phyloP scores from a whole-genome alignment of 2,888 invertebrate species.

The Stictocephala bisonia region DNA sequence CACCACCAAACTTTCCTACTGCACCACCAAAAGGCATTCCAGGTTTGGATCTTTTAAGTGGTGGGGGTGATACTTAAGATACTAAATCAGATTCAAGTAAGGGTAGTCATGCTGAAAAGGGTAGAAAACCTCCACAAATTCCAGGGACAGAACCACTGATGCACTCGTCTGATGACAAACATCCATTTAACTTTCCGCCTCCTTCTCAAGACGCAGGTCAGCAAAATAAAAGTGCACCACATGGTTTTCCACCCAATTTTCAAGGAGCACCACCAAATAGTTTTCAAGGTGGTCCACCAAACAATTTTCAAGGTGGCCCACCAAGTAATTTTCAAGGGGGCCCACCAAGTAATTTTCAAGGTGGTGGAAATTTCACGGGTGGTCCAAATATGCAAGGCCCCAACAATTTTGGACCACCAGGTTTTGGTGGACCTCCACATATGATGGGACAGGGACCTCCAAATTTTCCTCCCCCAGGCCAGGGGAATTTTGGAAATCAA shows the following conservation, averaged over 20 bases:
- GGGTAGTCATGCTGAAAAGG: slow-evolving; percentile 33
- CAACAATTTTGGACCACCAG: slow-evolving; percentile 42
- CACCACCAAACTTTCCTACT: slow-evolving; percentile 5
- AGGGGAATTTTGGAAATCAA: slow-evolving; percentile 14
- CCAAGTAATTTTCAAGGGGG: slow-evolving; percentile 48
- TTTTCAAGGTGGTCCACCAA: slow-evolving; percentile 31
- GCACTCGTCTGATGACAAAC: slow-evolving; percentile 55
- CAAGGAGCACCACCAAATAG: not conserved
- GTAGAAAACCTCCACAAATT: slow-evolving; percentile 34
- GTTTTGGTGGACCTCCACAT: not conserved
- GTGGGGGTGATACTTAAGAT: slow-evolving; percentile 40
- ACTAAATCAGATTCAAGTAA: not conserved
- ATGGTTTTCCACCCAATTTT: slow-evolving; percentile 9
- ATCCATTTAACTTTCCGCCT: slow-evolving; percentile 55
- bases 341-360: too few relatives aligned
- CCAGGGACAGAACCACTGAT: slow-evolving; percentile 48
- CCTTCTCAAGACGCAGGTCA: slow-evolving; percentile 28
- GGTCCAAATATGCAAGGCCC: slow-evolving; percentile 20
- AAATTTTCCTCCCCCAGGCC: slow-evolving; percentile 21
- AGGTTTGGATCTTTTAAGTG: slow-evolving; percentile 75
- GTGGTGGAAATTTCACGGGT: too few relatives aligned
- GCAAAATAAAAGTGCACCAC: not conserved
- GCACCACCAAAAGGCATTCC: slow-evolving; percentile 71
- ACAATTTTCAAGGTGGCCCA: slow-evolving; percentile 47
- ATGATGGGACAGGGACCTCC: slow-evolving; percentile 33